Conservation (phyloP, 1,140 invertebrate genomes). For the Laupala kohalensis region DNA sequence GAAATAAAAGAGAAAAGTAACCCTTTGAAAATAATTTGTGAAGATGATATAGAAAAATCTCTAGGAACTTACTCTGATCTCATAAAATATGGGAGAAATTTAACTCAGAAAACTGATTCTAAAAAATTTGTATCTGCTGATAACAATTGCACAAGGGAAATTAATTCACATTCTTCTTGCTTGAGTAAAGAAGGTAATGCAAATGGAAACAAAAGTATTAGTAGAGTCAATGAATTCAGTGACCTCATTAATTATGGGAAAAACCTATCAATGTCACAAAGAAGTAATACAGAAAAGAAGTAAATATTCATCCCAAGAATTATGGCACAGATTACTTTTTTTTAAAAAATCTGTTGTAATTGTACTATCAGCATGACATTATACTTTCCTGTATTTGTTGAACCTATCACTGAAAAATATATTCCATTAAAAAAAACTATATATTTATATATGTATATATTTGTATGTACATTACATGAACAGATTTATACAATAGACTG, state of each 20-base stretch:
- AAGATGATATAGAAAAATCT: too few relatives aligned
- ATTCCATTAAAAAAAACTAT: background rate
- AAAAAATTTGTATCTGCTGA: background rate
- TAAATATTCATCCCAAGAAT: background rate
- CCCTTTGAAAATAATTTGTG: too few relatives aligned
- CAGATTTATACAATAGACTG: background rate
- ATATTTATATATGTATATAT: background rate
- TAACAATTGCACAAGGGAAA: background rate
- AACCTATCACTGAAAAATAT: background rate
- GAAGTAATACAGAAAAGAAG: background rate
- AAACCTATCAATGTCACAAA: conserved; percentile 1
- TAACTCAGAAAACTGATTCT: background rate
- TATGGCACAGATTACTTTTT: background rate
- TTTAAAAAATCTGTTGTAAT: background rate
- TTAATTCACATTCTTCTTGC: too few relatives aligned
- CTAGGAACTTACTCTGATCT: background rate
- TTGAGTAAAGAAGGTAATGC: background rate
- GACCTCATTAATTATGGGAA: conserved; percentile 4
- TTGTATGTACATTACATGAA: too few relatives aligned
- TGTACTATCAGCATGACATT: background rate
- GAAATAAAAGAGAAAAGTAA: too few relatives aligned
- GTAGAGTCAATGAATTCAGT: background rate
- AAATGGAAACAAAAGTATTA: background rate
- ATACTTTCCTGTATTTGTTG: background rate
- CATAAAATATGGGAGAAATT: conserved; percentile 1